Conservation (phyloP, 2,797 vertebrate species). For the Ptychadena robeensis region DNA sequence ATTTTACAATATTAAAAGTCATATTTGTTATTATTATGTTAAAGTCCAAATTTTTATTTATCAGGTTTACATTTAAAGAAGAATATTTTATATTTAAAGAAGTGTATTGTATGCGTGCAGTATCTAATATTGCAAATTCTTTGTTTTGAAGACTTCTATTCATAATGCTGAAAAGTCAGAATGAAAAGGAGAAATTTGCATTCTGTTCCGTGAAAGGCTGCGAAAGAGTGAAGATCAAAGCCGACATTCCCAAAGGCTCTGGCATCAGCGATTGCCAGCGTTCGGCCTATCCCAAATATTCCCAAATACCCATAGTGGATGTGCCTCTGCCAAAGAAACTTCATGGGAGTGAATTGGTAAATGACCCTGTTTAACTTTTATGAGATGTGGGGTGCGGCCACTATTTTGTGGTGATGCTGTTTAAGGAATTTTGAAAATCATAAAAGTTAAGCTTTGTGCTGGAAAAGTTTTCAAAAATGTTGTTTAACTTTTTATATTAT, state of each 20-base stretch:
- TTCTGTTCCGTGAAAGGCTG: slow-evolving; percentile 94
- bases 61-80: no score
- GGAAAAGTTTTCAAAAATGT: not conserved
- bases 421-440: slow-evolving; percentile 23
- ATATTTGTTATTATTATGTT: no score
- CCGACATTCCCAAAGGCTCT: slow-evolving; percentile 81
- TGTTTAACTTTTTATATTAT: not conserved
- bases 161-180: slow-evolving; percentile 87
- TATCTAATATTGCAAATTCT: not conserved
- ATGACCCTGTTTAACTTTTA: slow-evolving; percentile 58
- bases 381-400: slow-evolving; percentile 1
- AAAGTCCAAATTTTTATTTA: no score
- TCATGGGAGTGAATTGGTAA: slow-evolving; percentile 78
- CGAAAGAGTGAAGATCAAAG: slow-evolving; percentile 90
- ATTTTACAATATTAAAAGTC: no score
- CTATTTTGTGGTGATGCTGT: slow-evolving; percentile 25
- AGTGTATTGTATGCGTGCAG: not conserved
- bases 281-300: slow-evolving; percentile 85
- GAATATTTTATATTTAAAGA: not conserved
- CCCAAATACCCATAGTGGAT: slow-evolving; percentile 83
- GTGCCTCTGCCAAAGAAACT: slow-evolving; percentile 91
- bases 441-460: slow-evolving; percentile 30
- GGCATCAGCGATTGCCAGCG: slow-evolving; percentile 85
- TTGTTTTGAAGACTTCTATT: slow-evolving; percentile 84
- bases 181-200: slow-evolving; percentile 84